phyloP scores from a whole-genome alignment of 2,797 vertebrate genomes.

The Melanogrammus aeglefinus region DNA sequence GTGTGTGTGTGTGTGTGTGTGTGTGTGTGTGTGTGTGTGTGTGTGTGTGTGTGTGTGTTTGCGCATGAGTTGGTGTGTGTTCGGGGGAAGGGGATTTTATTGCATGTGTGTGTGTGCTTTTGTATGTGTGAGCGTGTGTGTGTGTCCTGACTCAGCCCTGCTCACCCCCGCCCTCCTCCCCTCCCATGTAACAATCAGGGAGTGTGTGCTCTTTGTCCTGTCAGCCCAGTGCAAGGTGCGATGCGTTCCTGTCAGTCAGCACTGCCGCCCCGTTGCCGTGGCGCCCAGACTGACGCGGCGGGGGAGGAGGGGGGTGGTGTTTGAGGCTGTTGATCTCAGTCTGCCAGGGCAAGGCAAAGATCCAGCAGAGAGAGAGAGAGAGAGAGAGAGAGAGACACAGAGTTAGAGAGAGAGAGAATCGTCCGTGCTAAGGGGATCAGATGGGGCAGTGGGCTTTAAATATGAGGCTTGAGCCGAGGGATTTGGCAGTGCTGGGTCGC shows the following conservation, averaged over 20 bases:
- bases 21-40: conserved; percentile 5
- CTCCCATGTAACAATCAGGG: conserved; percentile 33
- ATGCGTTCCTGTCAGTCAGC: conserved; percentile 34
- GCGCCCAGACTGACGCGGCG: conserved; percentile 17
- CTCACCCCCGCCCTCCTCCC: conserved; percentile 48
- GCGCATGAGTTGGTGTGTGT: background rate
- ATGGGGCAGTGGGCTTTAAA: conserved; percentile 28
- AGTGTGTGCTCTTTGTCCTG: conserved; percentile 70
- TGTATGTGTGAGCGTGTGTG: background rate
- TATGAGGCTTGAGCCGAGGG: conserved; percentile 34
- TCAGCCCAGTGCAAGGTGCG: conserved; percentile 53
- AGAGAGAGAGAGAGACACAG: background rate
- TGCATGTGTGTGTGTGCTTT: background rate
- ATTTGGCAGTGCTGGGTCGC: conserved; percentile 38
- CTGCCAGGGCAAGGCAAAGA: conserved; percentile 34
- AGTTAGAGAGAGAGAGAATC: background rate
- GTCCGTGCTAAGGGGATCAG: conserved; percentile 27
- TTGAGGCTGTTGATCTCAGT: too few species aligned
- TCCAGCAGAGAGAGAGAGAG: background rate
- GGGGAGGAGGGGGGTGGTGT: background rate
- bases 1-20: conserved; percentile 2
- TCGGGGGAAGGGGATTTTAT: background rate
- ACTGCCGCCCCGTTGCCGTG: conserved; percentile 26
- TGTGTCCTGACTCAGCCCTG: conserved; percentile 30
- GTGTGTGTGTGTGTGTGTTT: background rate